phyloP scores from a whole-genome alignment of 2,888 invertebrate genomes.

The Trimorus sp. region DNA sequence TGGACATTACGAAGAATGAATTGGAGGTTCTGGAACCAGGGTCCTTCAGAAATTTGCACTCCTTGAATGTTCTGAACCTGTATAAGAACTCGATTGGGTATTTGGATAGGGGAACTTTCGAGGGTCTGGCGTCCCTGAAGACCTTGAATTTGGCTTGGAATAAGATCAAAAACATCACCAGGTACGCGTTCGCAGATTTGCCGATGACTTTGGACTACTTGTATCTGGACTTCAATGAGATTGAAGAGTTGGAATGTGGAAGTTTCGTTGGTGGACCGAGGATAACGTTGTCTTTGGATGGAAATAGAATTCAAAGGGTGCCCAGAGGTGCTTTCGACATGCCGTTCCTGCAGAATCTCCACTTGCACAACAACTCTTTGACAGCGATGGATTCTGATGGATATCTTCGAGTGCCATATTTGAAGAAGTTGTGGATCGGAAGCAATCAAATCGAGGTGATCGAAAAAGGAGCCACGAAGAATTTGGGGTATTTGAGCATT shows the following conservation, averaged over 20 bases:
- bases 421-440: conserved; percentile 80
- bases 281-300: conserved; percentile 79
- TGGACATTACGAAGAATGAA: conserved; percentile 58
- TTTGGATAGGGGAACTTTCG: conserved; percentile 78
- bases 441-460: conserved; percentile 79
- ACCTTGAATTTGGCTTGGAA: conserved; percentile 80
- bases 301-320: conserved; percentile 79
- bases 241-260: conserved; percentile 77
- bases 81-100: conserved; percentile 67
- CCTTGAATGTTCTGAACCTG: conserved; percentile 64
- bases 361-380: conserved; percentile 68
- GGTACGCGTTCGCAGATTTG: conserved; percentile 77
- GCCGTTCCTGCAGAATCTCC: conserved; percentile 66
- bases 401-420: conserved; percentile 79
- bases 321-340: conserved; percentile 71
- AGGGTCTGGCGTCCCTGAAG: conserved; percentile 78
- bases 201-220: conserved; percentile 78
- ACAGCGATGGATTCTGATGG: conserved; percentile 75
- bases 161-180: conserved; percentile 77
- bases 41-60: conserved; percentile 51
- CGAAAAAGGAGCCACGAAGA: conserved; percentile 80
- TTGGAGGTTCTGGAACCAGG: conserved; percentile 11
- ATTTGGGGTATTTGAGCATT: conserved; percentile 78
- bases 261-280: conserved; percentile 79
- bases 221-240: conserved; percentile 80